These are phyloP conservation scores for Aurelia coerulea DNA, from an alignment of 30 jellyfish, hydroid and myxozoan genomes.

Conservation along the genomic window DNA sequence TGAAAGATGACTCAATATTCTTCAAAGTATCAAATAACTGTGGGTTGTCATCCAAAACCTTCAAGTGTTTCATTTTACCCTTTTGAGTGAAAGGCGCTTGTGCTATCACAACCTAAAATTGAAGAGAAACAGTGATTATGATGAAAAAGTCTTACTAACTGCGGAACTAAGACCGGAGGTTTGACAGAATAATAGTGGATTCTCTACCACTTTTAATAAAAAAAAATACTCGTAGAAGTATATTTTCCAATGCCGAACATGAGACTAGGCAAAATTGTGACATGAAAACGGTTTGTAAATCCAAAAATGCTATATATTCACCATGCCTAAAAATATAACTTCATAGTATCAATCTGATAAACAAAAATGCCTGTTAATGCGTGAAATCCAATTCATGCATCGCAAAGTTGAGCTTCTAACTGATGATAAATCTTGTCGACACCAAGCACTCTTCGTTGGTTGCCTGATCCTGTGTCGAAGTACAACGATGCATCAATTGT, in stretches of 20 bases:
- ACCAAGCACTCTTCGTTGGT: conserved; percentile 15
- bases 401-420: conserved; percentile 20
- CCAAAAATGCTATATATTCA: neutral
- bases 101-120: too few species aligned
- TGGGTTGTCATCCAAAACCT: too few species aligned
- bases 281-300: neutral
- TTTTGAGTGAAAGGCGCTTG: too few species aligned
- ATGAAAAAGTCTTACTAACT: neutral
- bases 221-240: too few species aligned
- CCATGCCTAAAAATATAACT: neutral
- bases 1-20: too few species aligned
- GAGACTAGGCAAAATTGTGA: too few species aligned
- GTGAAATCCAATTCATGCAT: conserved; percentile 52
- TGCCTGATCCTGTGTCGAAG: conserved; percentile 51
- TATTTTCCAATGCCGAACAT: too few species aligned
- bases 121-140: neutral
- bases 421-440: neutral
- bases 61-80: too few species aligned
- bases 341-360: too few species aligned
- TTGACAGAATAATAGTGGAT: neutral
- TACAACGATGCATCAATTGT: neutral
- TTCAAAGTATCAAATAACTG: too few species aligned
- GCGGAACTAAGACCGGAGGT: neutral
- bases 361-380: conserved; percentile 37
- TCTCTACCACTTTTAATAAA: too few species aligned